Percentiles rank a stretch among this genome's conserved stretches.
Conservation (phyloP, 1,140 invertebrate species). For the Pseudomyrmex gracilis region DNA sequence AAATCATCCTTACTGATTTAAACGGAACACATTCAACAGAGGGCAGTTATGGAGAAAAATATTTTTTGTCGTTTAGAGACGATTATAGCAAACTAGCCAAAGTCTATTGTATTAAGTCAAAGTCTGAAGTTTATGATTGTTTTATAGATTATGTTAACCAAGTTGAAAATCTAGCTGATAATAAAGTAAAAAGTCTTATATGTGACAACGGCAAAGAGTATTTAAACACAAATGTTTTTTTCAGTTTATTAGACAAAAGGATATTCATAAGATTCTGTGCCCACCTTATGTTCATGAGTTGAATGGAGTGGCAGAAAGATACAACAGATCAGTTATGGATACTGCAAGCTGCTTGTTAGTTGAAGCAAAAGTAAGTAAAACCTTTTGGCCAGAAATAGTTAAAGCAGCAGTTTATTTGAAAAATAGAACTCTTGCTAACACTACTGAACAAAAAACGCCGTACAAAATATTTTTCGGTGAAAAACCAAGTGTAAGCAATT, state of each 20-base stretch:
- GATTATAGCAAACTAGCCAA: slow-evolving; percentile 31
- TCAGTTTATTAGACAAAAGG: slow-evolving; percentile 10
- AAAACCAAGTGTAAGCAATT: background rate
- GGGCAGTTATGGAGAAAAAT: slow-evolving; percentile 24
- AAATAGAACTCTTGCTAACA: slow-evolving; percentile 36
- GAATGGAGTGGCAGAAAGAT: slow-evolving; percentile 21
- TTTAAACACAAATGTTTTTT: background rate
- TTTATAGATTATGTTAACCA: slow-evolving; percentile 26
- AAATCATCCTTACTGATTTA: slow-evolving; percentile 37
- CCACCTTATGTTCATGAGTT: slow-evolving; percentile 38
- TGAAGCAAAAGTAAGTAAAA: slow-evolving; percentile 13
- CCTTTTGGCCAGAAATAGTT: slow-evolving; percentile 32
- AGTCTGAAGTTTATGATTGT: slow-evolving; percentile 30
- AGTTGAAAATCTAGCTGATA: background rate
- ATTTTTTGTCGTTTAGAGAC: slow-evolving; percentile 25
- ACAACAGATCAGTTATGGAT: slow-evolving; percentile 36
- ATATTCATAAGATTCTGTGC: slow-evolving; percentile 13
- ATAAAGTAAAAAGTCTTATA: slow-evolving; percentile 5
- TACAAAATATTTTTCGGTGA: slow-evolving; percentile 36
- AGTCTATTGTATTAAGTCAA: slow-evolving; percentile 2
- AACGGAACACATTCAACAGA: slow-evolving; percentile 8
- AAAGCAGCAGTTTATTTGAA: slow-evolving; percentile 17
- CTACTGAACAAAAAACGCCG: slow-evolving; percentile 26
- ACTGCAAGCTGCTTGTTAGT: slow-evolving; percentile 12
- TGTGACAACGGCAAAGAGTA: slow-evolving; percentile 32